Evolutionary conservation across 2,888 invertebrate species (phyloP).

Genomic region (Cheilosia urbana): DNA sequence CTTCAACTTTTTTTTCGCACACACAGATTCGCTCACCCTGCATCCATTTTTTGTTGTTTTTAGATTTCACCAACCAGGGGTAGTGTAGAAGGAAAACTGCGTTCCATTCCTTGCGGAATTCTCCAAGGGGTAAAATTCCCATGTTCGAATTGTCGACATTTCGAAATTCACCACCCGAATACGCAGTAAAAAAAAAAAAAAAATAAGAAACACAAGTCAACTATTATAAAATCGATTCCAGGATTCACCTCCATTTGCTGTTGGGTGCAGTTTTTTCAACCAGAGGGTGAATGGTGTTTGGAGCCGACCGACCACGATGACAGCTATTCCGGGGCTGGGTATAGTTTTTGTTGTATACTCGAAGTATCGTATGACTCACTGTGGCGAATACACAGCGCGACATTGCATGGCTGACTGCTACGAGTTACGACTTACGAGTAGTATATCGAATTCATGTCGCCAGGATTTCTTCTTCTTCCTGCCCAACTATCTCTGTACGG

Average conservation of each 20-base stretch:
- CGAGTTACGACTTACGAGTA: no score
- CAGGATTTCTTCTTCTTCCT: conserved; percentile 67
- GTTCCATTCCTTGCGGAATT: conserved; percentile 16
- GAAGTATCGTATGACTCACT: conserved; percentile 66
- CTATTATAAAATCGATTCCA: conserved; percentile 67
- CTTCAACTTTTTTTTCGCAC: conserved; percentile 71
- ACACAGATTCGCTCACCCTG: conserved; percentile 1
- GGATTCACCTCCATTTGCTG: conserved; percentile 61
- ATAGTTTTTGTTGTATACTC: conserved; percentile 18
- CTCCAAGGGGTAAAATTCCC: conserved; percentile 10
- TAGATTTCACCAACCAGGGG: conserved; percentile 55
- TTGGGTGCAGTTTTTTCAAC: conserved; percentile 58
- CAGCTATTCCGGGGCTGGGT: conserved; percentile 27
- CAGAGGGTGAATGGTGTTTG: conserved; percentile 13
- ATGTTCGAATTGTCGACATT: conserved; percentile 45
- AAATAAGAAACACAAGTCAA: conserved; percentile 16
- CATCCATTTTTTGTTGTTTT: conserved; percentile 17
- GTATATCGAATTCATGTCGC: conserved; percentile 70
- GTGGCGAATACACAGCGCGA: conserved; percentile 38
- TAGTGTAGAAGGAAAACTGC: conserved; percentile 6
- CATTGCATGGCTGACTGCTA: conserved; percentile 58
- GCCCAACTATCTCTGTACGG: conserved; percentile 25
- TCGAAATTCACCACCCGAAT: conserved; percentile 60
- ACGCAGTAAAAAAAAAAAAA: conserved; percentile 66
- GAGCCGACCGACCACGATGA: conserved; percentile 24